Conservation (phyloP, 2,113 vertebrate genomes). For the Lamprotornis superbus region DNA sequence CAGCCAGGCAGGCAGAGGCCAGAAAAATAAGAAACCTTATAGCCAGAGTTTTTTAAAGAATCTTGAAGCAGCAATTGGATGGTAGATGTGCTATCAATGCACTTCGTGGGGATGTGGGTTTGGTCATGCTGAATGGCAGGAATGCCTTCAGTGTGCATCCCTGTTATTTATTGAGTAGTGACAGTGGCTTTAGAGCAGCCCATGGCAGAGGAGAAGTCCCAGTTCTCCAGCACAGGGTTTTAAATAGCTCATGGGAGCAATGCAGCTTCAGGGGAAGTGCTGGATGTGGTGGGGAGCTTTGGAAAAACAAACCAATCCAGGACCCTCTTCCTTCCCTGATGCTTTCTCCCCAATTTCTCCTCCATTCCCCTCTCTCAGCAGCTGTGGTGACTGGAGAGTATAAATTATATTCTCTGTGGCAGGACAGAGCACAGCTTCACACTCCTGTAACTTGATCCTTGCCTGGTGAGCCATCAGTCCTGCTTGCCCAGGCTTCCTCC, state of each 20-base stretch:
- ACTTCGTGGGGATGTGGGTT: background rate
- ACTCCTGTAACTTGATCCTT: background rate
- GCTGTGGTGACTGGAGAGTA: background rate
- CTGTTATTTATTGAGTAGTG: slow-evolving; percentile 39
- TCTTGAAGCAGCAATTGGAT: background rate
- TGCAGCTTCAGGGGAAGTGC: background rate
- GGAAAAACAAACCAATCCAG: background rate
- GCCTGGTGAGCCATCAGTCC: background rate
- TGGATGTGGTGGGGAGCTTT: background rate
- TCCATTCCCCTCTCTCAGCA: background rate
- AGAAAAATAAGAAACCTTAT: background rate
- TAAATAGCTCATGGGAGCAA: background rate
- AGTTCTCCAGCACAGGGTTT: background rate
- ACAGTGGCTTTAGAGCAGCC: slow-evolving; percentile 6
- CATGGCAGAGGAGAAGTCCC: background rate
- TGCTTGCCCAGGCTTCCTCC: background rate
- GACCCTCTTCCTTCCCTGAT: background rate
- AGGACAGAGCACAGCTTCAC: background rate
- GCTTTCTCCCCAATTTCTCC: background rate
- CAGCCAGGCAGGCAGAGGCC: background rate
- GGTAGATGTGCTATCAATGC: background rate
- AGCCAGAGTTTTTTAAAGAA: background rate
- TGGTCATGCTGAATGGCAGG: background rate
- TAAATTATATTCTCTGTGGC: background rate
- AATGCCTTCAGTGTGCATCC: background rate